Percentiles rank a stretch among this genome's conserved stretches.
phyloP scores from a whole-genome alignment of 2,797 vertebrate species.

The Hoplostethus mediterraneus region DNA sequence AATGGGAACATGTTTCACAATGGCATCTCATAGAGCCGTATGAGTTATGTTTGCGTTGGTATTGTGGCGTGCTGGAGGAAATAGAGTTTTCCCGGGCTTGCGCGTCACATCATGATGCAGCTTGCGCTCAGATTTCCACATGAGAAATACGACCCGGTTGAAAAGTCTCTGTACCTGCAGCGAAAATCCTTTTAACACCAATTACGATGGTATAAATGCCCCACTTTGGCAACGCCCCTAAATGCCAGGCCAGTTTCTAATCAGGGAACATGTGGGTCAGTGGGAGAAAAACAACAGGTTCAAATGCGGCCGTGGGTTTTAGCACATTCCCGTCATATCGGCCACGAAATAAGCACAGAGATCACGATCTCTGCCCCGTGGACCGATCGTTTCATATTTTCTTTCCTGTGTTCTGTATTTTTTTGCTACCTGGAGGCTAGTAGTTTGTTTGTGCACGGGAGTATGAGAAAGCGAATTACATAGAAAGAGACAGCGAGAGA shows the following conservation, averaged over 20 bases:
- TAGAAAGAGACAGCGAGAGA: background rate
- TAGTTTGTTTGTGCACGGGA: conserved; percentile 27
- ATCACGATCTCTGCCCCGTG: conserved; percentile 19
- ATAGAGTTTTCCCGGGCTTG: background rate
- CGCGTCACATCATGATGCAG: conserved; percentile 15
- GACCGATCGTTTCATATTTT: conserved; percentile 44
- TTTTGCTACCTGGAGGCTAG: conserved; percentile 3
- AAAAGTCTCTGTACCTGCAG: conserved; percentile 48
- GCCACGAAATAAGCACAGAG: conserved; percentile 52
- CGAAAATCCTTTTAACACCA: conserved; percentile 66
- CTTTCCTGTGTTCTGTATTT: conserved; percentile 6
- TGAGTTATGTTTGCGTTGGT: conserved; percentile 10
- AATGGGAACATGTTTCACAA: conserved; percentile 3
- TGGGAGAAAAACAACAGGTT: conserved; percentile 72
- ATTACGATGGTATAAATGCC: conserved; percentile 68
- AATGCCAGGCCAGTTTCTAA: conserved; percentile 70
- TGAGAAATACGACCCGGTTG: conserved; percentile 37
- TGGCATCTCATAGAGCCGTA: conserved; percentile 20
- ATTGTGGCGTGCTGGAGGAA: conserved; percentile 12
- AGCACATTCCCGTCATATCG: conserved; percentile 74
- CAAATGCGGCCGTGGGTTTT: conserved; percentile 62
- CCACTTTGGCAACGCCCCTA: conserved; percentile 63
- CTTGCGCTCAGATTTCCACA: conserved; percentile 6
- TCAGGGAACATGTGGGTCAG: conserved; percentile 79
- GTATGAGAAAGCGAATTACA: conserved; percentile 20